These are phyloP conservation scores for Halocynthia aurantium DNA, from an alignment of 23 tunicate genomes.

Conservation along the genomic window DNA sequence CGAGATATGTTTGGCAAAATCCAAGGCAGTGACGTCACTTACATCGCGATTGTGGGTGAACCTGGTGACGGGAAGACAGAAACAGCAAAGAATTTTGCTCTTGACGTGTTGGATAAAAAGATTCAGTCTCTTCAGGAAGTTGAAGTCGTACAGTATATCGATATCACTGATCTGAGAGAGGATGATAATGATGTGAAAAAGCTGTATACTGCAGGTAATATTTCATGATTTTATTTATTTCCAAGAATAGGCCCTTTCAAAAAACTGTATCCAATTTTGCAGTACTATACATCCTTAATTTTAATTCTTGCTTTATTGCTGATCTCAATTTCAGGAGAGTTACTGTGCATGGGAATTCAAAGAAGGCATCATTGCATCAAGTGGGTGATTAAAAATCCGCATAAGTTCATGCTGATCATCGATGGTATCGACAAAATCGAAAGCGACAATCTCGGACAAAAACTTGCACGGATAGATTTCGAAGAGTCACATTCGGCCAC, in stretches of 20 bases:
- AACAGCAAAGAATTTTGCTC: background rate
- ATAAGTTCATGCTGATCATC: background rate
- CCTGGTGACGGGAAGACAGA: conserved; percentile 3
- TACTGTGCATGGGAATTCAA: background rate
- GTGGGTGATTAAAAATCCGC: background rate
- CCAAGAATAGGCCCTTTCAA: no score
- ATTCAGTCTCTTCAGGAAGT: background rate
- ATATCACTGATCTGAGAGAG: background rate
- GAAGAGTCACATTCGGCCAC: background rate
- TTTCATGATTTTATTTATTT: no score
- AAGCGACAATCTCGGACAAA: background rate
- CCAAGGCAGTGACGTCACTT: no score
- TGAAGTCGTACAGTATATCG: background rate
- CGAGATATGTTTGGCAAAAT: no score
- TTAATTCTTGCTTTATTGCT: no score
- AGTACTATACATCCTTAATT: no score
- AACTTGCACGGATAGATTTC: background rate
- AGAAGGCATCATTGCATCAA: background rate
- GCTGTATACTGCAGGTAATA: no score
- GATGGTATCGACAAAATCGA: background rate
- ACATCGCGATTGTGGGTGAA: background rate
- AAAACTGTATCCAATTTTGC: no score
- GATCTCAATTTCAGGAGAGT: background rate
- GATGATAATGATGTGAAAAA: background rate
- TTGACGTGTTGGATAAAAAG: background rate